These are phyloP conservation scores for Podargus strigoides DNA, from an alignment of 2,797 vertebrate genomes.

Conservation along the genomic window DNA sequence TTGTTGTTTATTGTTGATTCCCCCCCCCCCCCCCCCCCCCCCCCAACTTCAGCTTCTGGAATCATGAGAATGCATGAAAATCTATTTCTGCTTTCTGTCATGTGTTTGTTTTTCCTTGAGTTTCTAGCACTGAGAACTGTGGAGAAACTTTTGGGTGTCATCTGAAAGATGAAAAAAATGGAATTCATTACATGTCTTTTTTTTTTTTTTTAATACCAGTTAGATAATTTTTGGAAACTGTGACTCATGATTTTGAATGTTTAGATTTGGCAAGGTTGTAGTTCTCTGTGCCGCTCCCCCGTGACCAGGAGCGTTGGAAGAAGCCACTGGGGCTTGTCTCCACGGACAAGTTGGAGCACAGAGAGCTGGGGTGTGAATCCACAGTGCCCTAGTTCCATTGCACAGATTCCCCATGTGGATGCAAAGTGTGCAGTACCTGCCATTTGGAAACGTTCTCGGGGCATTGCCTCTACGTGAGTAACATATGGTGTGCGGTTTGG, in stretches of 20 bases:
- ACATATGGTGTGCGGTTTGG: accelerated
- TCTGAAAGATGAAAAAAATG: not conserved
- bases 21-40: too few species aligned
- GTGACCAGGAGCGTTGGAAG: conserved; percentile 1
- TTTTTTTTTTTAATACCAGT: not conserved
- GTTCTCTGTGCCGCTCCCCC: not conserved
- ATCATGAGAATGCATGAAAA: conserved; percentile 20
- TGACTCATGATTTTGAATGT: conserved; percentile 36
- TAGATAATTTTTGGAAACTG: conserved; percentile 45
- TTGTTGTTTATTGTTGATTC: conserved; percentile 1
- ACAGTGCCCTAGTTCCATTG: not conserved
- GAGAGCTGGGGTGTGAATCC: conserved; percentile 11
- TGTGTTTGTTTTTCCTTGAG: conserved; percentile 17
- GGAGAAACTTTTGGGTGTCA: conserved; percentile 33
- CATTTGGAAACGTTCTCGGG: not conserved
- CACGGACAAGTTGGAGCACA: not conserved
- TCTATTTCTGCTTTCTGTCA: not conserved
- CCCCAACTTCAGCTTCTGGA: conserved; percentile 54
- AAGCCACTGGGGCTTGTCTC: not conserved
- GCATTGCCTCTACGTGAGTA: not conserved
- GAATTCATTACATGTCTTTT: not conserved
- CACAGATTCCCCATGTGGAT: not conserved
- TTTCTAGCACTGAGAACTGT: not conserved
- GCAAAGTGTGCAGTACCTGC: not conserved
- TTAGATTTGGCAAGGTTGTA: not conserved